A percentile compares a stretch with the other conserved stretches of the same genome.
Evolutionary conservation across 2,113 vertebrate species (phyloP).

Genomic region (cat (Felis catus)): DNA sequence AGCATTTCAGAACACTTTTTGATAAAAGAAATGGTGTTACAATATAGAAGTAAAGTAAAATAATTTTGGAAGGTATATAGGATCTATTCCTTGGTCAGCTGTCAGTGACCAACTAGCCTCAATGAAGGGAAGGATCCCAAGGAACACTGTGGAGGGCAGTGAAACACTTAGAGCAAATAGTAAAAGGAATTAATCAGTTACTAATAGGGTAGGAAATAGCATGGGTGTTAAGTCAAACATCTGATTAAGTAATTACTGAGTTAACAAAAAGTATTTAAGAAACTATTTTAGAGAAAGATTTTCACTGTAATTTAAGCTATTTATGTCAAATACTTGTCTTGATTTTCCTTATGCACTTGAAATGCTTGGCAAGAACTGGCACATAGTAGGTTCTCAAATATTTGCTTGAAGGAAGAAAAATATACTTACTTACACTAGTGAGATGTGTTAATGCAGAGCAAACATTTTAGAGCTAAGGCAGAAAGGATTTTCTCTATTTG

Average conservation of each 20-base stretch:
- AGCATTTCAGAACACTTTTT: neutral
- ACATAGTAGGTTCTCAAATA: neutral
- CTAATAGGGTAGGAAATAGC: neutral
- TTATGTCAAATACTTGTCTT: neutral
- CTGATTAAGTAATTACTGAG: neutral
- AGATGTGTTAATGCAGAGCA: neutral
- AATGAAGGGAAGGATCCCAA: neutral
- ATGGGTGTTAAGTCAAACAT: neutral
- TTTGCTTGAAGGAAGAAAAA: constrained; percentile 32
- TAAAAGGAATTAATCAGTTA: constrained; percentile 22
- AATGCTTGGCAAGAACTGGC: neutral
- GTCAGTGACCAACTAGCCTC: neutral
- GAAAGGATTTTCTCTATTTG: neutral
- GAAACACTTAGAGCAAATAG: neutral
- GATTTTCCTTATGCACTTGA: neutral
- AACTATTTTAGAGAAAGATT: neutral
- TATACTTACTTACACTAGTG: neutral
- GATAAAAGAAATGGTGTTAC: neutral
- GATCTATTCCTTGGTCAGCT: neutral
- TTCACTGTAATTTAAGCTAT: neutral
- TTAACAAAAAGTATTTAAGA: constrained; percentile 13
- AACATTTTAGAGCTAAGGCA: neutral
- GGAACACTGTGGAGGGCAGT: neutral
- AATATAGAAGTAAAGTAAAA: neutral
- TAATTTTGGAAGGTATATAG: constrained; percentile 1